Evolutionary conservation across 2,113 vertebrate genomes (phyloP).

Genomic region (Lonchura striata): DNA sequence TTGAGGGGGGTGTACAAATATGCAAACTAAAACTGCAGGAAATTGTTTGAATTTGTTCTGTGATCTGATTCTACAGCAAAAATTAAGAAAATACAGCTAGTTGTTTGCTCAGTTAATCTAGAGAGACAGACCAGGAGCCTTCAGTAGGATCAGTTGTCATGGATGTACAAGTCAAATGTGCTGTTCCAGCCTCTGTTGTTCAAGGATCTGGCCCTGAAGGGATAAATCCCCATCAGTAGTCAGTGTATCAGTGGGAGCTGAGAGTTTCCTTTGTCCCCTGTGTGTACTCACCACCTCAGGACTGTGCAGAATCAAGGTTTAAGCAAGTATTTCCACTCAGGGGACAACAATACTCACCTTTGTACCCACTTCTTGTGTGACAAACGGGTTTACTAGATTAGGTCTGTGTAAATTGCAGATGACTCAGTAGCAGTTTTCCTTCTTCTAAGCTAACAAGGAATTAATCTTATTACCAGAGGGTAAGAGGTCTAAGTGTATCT

Average conservation of each 20-base stretch:
- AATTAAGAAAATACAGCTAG: neutral
- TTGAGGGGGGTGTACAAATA: neutral
- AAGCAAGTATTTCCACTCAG: neutral
- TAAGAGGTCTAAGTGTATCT: neutral
- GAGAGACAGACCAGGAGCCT: neutral
- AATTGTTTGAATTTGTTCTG: neutral
- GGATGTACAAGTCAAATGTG: neutral
- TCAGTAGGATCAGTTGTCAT: neutral
- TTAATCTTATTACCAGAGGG: conserved; percentile 38
- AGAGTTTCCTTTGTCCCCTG: neutral
- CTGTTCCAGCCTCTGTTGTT: neutral
- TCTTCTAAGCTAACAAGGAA: neutral
- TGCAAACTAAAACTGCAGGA: neutral
- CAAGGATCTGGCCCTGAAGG: neutral
- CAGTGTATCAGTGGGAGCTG: neutral
- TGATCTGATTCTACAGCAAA: neutral
- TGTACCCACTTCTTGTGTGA: conserved; percentile 40
- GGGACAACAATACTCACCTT: conserved; percentile 27
- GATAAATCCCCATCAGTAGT: neutral
- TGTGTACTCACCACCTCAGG: neutral
- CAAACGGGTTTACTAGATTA: conserved; percentile 39
- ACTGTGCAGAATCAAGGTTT: neutral
- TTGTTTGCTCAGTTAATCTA: neutral
- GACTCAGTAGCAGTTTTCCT: conserved; percentile 2
- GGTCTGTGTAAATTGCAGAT: conserved; percentile 18